A percentile compares a stretch with the other conserved stretches of the same genome.
These are phyloP conservation scores for Apodemia zela DNA, from an alignment of 2,888 invertebrate genomes.

Conservation along the genomic window DNA sequence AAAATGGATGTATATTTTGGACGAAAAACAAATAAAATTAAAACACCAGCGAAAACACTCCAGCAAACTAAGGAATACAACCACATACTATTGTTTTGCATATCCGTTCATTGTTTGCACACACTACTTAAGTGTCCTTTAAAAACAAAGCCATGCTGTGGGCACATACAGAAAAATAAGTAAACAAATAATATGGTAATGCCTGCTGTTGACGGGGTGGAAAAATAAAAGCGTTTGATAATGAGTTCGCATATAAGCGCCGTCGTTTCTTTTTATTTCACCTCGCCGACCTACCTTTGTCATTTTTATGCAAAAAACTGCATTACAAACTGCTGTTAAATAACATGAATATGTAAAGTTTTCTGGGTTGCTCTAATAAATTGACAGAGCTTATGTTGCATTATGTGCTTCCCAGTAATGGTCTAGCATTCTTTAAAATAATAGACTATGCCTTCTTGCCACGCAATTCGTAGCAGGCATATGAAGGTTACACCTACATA, in stretches of 20 bases:
- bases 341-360: neutral
- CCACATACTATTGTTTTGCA: neutral
- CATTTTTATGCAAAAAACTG: constrained; percentile 40
- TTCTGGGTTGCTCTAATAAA: neutral
- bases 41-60: neutral
- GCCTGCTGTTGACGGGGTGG: constrained; percentile 43
- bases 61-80: neutral
- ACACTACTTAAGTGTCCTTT: neutral
- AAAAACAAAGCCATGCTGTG: constrained; percentile 9
- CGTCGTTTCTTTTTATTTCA: constrained; percentile 57
- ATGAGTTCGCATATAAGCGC: constrained; percentile 57
- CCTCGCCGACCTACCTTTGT: constrained; percentile 46
- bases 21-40: neutral
- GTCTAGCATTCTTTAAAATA: neutral
- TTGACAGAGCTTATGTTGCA: neutral
- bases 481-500: too few species aligned
- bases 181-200: constrained; percentile 35
- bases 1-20: neutral
- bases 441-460: neutral
- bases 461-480: too few species aligned
- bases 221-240: constrained; percentile 57
- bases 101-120: constrained; percentile 4
- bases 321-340: constrained; percentile 27
- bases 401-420: constrained; percentile 4
- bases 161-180: constrained; percentile 25